Conservation (phyloP, 2,797 vertebrate species). For the Falco biarmicus region DNA sequence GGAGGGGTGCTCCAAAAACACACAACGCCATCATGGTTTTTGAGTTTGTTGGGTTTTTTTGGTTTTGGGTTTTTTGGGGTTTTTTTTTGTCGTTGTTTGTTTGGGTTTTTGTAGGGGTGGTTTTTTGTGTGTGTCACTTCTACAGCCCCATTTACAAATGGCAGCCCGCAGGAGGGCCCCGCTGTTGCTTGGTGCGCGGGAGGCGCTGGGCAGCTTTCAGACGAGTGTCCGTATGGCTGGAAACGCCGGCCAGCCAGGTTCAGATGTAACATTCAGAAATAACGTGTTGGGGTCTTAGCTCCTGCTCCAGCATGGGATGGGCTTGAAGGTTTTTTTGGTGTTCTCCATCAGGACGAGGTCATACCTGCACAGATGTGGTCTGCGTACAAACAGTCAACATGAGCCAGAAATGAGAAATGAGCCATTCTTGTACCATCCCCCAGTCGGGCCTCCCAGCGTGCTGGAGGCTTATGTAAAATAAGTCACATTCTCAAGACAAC, state of each 20-base stretch:
- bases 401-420: background rate
- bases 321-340: constrained; percentile 58
- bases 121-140: background rate
- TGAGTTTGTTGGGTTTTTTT: too few species aligned
- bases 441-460: rapidly evolving
- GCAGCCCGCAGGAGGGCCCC: too few species aligned
- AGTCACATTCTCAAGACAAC: background rate
- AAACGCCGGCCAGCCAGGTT: rapidly evolving
- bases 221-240: background rate
- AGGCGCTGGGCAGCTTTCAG: rapidly evolving
- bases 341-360: constrained; percentile 76
- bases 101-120: too few species aligned
- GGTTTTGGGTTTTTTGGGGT: too few species aligned
- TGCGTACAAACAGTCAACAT: background rate
- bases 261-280: rapidly evolving
- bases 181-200: background rate
- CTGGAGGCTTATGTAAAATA: background rate
- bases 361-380: constrained; percentile 77
- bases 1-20: background rate
- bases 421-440: too few species aligned
- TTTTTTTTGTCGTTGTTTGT: too few species aligned
- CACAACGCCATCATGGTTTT: rapidly evolving
- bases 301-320: constrained; percentile 64
- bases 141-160: background rate
- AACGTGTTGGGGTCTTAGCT: background rate